Percentiles rank a stretch among this genome's conserved stretches.
phyloP scores from a whole-genome alignment of 2,113 vertebrate species.

The Cygnus buccinator region DNA sequence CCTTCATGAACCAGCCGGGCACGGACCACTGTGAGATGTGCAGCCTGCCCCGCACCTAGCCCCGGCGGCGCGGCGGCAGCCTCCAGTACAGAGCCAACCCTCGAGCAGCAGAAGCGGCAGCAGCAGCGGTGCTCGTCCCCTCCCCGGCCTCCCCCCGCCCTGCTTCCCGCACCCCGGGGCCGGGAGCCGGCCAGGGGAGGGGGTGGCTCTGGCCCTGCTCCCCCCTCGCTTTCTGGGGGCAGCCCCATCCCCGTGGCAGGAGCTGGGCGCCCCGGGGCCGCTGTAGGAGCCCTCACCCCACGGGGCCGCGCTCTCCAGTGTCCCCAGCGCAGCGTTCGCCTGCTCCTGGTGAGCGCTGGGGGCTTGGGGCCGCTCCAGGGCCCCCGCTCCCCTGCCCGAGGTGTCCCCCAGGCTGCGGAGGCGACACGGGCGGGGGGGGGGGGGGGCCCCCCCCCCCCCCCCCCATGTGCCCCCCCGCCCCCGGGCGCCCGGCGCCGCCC shows the following conservation, averaged over 20 bases:
- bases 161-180: neutral
- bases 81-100: conserved; percentile 39
- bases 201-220: neutral
- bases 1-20: conserved; percentile 98
- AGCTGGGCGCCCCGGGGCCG: neutral
- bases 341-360: neutral
- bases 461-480: too few species aligned
- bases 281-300: neutral
- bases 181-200: neutral
- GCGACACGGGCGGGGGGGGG: neutral
- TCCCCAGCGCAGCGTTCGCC: neutral
- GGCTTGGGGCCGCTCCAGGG: neutral
- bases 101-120: conserved; percentile 18
- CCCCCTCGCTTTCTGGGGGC: neutral
- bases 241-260: neutral
- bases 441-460: too few species aligned
- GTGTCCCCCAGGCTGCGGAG: neutral
- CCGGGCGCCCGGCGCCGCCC: too few species aligned
- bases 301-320: neutral
- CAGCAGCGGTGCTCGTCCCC: conserved; percentile 29
- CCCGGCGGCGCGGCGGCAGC: neutral
- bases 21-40: conserved; percentile 99
- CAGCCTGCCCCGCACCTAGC: conserved; percentile 92
- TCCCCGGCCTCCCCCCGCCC: neutral
- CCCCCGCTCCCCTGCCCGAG: neutral